These are phyloP conservation scores for Sandelia bainsii DNA, from an alignment of 2,797 vertebrate species.

Conservation along the genomic window DNA sequence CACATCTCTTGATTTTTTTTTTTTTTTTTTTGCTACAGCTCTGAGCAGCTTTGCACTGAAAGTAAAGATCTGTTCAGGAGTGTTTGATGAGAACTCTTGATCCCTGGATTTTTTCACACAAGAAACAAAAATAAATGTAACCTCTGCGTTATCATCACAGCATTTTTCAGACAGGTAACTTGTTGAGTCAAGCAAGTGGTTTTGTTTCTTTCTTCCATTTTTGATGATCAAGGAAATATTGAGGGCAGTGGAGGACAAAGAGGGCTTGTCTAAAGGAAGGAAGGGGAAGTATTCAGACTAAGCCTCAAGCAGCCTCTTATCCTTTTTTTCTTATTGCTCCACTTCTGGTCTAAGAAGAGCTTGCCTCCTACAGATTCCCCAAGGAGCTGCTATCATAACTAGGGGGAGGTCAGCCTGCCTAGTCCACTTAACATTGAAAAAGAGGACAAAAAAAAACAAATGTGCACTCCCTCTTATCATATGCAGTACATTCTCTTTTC, in stretches of 20 bases:
- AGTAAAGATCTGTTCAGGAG: neutral
- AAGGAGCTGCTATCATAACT: slow-evolving; percentile 52
- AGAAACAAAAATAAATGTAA: no score
- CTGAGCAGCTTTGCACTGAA: neutral
- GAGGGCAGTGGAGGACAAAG: neutral
- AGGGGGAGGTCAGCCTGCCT: slow-evolving; percentile 63
- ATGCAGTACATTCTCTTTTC: slow-evolving; percentile 8
- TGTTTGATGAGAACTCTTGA: neutral
- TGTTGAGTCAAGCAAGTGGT: neutral
- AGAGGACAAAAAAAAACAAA: slow-evolving; percentile 41
- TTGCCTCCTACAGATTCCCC: slow-evolving; percentile 74
- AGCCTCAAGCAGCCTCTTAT: slow-evolving; percentile 45
- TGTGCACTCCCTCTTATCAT: slow-evolving; percentile 26
- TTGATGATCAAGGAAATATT: neutral
- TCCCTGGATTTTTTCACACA: neutral
- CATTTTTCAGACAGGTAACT: neutral
- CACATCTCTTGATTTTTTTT: slow-evolving; percentile 8
- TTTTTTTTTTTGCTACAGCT: neutral
- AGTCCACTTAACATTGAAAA: slow-evolving; percentile 50
- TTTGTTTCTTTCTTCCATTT: slow-evolving; percentile 11
- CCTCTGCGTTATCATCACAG: neutral
- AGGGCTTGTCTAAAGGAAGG: neutral
- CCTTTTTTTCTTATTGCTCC: slow-evolving; percentile 32
- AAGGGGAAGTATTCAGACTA: slow-evolving; percentile 43
- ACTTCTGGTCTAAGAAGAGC: slow-evolving; percentile 38